Evolutionary conservation across 2,113 vertebrate species (phyloP).

Genomic region (Ptilorrhoa leucosticta): DNA sequence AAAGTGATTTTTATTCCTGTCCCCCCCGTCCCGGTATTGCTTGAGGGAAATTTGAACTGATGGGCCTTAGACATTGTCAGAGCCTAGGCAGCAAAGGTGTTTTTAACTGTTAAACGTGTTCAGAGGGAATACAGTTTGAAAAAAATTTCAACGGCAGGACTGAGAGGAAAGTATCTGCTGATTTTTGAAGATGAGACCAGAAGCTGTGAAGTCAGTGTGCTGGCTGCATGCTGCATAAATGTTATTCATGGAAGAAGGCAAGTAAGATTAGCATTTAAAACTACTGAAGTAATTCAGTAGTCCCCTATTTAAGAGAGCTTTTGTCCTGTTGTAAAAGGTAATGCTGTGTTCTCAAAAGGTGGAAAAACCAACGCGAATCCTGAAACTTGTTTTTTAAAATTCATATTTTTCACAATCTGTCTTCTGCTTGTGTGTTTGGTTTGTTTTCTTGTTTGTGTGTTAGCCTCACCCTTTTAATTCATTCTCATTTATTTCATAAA

Average conservation of each 20-base stretch:
- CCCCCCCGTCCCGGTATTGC: rapidly evolving
- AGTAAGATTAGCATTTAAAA: neutral
- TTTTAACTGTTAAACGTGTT: neutral
- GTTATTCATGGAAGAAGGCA: neutral
- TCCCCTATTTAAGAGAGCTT: neutral
- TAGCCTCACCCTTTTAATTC: neutral
- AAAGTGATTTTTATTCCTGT: neutral
- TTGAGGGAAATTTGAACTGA: neutral
- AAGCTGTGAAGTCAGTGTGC: neutral
- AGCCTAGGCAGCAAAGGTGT: neutral
- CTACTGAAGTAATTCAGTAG: neutral
- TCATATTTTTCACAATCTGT: neutral
- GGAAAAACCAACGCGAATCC: neutral
- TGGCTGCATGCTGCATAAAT: neutral
- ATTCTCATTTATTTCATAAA: neutral
- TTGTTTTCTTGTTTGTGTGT: neutral
- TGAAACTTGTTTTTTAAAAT: neutral
- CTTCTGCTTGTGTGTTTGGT: neutral
- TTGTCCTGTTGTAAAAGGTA: neutral
- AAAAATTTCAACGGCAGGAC: neutral
- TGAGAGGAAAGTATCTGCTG: neutral
- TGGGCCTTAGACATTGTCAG: neutral
- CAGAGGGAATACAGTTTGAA: neutral
- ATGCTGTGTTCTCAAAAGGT: neutral
- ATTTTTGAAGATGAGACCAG: neutral